phyloP scores from a whole-genome alignment of 2,888 invertebrate species.

The Cryptops parisi region DNA sequence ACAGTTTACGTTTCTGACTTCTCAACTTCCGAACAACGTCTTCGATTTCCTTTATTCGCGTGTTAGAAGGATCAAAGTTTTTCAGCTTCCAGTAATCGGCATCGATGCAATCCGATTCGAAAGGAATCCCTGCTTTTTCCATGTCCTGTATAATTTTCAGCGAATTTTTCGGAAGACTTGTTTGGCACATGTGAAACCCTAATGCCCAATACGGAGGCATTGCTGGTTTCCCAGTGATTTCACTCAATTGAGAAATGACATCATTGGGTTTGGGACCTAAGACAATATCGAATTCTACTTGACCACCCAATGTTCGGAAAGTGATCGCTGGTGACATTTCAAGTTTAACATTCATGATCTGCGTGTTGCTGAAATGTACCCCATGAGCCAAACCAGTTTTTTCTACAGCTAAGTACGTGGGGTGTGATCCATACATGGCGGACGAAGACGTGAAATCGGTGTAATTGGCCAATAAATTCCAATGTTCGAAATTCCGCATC shows the following conservation, averaged over 20 bases:
- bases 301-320: conserved; percentile 41
- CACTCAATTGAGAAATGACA: conserved; percentile 32
- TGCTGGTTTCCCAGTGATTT: conserved; percentile 18
- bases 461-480: conserved; percentile 9
- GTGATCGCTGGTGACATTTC: conserved; percentile 38
- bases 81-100: conserved; percentile 21
- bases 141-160: conserved; percentile 6
- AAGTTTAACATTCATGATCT: conserved; percentile 42
- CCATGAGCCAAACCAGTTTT: conserved; percentile 42
- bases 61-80: background rate
- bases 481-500: background rate
- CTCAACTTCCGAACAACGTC: background rate
- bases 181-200: conserved; percentile 37
- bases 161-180: background rate
- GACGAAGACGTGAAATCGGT: background rate
- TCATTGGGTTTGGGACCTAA: conserved; percentile 39
- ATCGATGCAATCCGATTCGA: conserved; percentile 37
- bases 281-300: conserved; percentile 37
- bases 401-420: conserved; percentile 29
- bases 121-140: conserved; percentile 22
- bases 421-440: conserved; percentile 21
- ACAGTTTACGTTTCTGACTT: background rate
- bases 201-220: conserved; percentile 35
- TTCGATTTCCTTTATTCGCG: background rate
- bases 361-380: conserved; percentile 35